phyloP scores from a whole-genome alignment of 2,797 vertebrate species.

The Neoniphon sammara region DNA sequence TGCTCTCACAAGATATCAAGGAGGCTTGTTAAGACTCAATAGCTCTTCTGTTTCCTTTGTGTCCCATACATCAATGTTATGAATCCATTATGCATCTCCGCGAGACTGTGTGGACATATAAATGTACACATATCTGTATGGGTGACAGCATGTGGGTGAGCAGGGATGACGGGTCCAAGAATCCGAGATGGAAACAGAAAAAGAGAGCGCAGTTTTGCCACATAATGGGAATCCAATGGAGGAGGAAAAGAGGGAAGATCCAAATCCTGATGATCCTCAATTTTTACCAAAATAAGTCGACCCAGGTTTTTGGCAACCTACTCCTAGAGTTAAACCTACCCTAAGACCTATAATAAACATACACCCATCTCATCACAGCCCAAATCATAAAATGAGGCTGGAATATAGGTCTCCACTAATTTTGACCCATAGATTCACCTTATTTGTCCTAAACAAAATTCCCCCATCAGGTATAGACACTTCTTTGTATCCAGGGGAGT shows the following conservation, averaged over 20 bases:
- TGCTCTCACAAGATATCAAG: slow-evolving; percentile 49
- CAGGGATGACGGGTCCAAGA: slow-evolving; percentile 89
- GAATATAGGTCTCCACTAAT: too few relatives aligned
- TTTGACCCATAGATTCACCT: too few relatives aligned
- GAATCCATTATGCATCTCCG: slow-evolving; percentile 34
- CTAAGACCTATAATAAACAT: too few relatives aligned
- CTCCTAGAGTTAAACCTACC: too few relatives aligned
- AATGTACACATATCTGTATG: too few relatives aligned
- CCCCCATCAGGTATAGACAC: too few relatives aligned
- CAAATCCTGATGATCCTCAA: background rate
- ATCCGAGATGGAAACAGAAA: slow-evolving; percentile 41
- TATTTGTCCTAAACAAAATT: too few relatives aligned
- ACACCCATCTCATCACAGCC: background rate
- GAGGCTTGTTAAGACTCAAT: slow-evolving; percentile 37
- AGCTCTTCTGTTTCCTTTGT: slow-evolving; percentile 45
- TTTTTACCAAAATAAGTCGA: background rate
- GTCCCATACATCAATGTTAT: slow-evolving; percentile 27
- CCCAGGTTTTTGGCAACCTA: background rate
- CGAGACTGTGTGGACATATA: slow-evolving; percentile 3
- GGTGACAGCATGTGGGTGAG: slow-evolving; percentile 32
- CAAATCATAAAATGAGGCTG: too few relatives aligned
- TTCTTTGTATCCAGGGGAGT: too few relatives aligned
- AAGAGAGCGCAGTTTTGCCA: background rate
- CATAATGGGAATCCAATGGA: too few relatives aligned
- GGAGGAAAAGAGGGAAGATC: background rate